These are phyloP conservation scores for Machimus atricapillus DNA, from an alignment of 2,888 invertebrate genomes.

Conservation along the genomic window DNA sequence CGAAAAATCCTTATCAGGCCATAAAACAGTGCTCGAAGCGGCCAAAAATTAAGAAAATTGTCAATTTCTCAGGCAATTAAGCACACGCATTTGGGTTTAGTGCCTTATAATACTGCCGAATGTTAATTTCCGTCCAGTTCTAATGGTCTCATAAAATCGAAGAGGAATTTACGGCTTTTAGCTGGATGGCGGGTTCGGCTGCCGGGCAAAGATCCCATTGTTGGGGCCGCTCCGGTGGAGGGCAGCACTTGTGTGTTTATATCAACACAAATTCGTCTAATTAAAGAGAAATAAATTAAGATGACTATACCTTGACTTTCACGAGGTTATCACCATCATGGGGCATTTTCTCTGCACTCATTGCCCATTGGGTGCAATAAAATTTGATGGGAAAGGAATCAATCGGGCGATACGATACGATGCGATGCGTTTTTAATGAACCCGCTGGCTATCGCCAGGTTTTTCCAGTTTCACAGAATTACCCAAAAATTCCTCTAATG, in stretches of 20 bases:
- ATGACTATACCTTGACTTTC: neutral
- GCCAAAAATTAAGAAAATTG: constrained; percentile 24
- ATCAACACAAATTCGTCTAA: constrained; percentile 31
- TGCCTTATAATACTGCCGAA: neutral
- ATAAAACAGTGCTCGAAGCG: neutral
- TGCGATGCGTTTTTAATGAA: neutral
- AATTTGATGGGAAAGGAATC: constrained; percentile 23
- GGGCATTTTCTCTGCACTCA: neutral
- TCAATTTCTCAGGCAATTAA: constrained; percentile 27
- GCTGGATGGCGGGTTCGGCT: neutral
- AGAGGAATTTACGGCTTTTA: constrained; percentile 20
- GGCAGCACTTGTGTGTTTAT: constrained; percentile 3
- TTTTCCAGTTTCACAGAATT: neutral
- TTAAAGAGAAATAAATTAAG: constrained; percentile 23
- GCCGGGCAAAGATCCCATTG: neutral
- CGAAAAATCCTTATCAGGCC: neutral
- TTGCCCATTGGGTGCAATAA: neutral
- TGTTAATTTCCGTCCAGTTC: constrained; percentile 15
- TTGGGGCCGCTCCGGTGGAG: neutral
- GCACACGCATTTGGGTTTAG: constrained; percentile 25
- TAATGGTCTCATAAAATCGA: neutral
- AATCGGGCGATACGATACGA: neutral
- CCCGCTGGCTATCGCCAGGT: neutral
- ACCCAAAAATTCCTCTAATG: neutral
- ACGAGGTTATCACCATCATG: neutral